Conservation (phyloP, 2,113 vertebrate genomes). For the Tragulus kanchil region DNA sequence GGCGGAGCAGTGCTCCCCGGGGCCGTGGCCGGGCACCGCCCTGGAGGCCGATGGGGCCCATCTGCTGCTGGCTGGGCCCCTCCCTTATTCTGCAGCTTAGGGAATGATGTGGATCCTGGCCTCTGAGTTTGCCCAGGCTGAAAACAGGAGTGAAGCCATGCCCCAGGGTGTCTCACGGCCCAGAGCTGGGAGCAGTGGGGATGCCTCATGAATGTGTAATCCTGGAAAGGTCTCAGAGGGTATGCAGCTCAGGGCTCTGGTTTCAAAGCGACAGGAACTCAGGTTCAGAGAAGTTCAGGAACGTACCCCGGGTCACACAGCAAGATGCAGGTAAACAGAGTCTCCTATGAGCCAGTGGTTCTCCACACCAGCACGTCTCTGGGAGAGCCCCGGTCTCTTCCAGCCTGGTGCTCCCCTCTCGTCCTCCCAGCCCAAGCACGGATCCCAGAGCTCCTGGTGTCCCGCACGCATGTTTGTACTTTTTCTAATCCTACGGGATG, state of each 20-base stretch:
- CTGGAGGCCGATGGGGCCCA: not conserved
- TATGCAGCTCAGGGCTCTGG: not conserved
- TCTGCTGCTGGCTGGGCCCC: not conserved
- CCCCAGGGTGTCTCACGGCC: rapidly evolving
- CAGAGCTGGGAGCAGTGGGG: rapidly evolving
- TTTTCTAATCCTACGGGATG: not conserved
- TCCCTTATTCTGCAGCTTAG: not conserved
- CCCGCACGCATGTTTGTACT: rapidly evolving
- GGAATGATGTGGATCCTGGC: rapidly evolving
- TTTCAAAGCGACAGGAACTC: not conserved
- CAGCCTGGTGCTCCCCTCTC: not conserved
- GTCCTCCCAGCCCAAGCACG: rapidly evolving
- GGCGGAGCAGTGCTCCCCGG: not conserved
- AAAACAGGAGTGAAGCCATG: rapidly evolving
- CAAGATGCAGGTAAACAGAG: not conserved
- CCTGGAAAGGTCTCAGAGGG: not conserved
- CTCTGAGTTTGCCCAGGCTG: rapidly evolving
- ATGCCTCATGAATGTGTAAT: rapidly evolving
- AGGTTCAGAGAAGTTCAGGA: not conserved
- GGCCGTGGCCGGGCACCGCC: not conserved
- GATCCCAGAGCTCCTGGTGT: not conserved
- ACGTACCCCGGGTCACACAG: not conserved
- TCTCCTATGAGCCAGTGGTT: rapidly evolving
- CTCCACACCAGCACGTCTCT: rapidly evolving
- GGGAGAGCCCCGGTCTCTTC: not conserved